Evolutionary conservation across 2,797 vertebrate species (phyloP).

Genomic region (Acanthis flammea): DNA sequence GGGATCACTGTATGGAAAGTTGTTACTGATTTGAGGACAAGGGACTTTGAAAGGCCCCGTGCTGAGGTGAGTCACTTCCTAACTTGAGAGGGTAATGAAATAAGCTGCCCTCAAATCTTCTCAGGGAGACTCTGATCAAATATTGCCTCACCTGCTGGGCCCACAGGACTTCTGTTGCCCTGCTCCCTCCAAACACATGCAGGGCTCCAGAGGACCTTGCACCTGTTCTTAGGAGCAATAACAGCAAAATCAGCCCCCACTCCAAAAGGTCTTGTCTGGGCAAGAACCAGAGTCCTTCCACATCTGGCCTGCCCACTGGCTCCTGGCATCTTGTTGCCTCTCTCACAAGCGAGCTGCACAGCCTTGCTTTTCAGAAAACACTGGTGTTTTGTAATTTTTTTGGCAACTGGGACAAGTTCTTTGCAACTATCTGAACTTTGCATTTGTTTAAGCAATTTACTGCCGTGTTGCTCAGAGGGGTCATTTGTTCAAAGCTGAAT

Average conservation of each 20-base stretch:
- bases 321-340: not conserved
- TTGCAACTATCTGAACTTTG: slow-evolving; percentile 47
- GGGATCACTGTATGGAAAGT: not conserved
- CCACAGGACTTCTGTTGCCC: not conserved
- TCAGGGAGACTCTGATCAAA: not conserved
- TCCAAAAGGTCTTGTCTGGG: not conserved
- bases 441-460: slow-evolving; percentile 38
- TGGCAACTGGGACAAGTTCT: not conserved
- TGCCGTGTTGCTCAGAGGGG: not conserved
- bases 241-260: not conserved
- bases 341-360: fast-evolving
- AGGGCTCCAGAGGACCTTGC: not conserved
- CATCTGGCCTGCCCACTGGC: fast-evolving
- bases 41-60: not conserved
- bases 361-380: not conserved
- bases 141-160: not conserved
- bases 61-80: not conserved
- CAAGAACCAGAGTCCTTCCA: not conserved
- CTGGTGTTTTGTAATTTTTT: not conserved
- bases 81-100: fast-evolving
- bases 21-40: not conserved
- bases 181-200: not conserved
- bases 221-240: not conserved
- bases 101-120: not conserved
- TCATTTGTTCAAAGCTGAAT: not conserved